Evolutionary conservation across 2,797 vertebrate genomes (phyloP).

Genomic region (Garrulus glandarius): DNA sequence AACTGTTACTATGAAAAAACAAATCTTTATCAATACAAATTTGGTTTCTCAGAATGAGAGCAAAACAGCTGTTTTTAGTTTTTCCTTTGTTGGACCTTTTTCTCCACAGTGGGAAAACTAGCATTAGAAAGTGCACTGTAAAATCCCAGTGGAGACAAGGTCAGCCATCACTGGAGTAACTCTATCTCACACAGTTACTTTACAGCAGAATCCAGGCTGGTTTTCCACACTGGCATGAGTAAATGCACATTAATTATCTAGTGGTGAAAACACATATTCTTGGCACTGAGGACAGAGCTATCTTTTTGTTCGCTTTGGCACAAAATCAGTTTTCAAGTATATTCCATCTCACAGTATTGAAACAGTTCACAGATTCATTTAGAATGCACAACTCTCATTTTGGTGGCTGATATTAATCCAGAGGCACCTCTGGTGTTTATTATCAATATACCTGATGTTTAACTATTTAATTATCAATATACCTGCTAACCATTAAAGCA

Average conservation of each 20-base stretch:
- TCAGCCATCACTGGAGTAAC: neutral
- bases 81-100: neutral
- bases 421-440: neutral
- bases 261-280: slow-evolving; percentile 3
- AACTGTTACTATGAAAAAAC: neutral
- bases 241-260: neutral
- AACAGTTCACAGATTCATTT: neutral
- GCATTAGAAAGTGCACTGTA: neutral
- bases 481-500: neutral
- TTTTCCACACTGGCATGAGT: neutral
- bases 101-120: neutral
- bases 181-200: neutral
- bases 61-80: neutral
- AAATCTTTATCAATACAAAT: neutral
- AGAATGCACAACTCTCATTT: neutral
- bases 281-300: neutral
- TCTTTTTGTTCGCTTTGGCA: neutral
- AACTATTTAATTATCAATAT: neutral
- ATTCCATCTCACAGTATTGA: neutral
- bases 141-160: neutral
- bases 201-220: neutral
- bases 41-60: neutral
- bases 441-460: neutral
- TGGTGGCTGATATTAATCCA: neutral
- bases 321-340: neutral